These are phyloP conservation scores for Dyspetes luteomarginatus DNA, from an alignment of 2,888 invertebrate genomes.

Conservation along the genomic window DNA sequence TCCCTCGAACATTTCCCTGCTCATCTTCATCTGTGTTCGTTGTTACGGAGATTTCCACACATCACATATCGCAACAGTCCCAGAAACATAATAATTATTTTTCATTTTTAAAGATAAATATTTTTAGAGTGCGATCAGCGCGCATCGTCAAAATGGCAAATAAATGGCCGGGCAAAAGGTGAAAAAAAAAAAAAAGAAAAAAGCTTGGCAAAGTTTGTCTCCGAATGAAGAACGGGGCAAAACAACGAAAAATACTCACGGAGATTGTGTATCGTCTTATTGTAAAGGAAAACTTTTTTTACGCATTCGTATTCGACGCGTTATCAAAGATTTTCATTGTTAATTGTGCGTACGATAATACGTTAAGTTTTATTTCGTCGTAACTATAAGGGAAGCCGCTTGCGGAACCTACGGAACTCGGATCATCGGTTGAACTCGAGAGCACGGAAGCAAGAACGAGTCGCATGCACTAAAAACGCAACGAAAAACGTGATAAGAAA, in stretches of 20 bases:
- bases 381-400: too few relatives aligned
- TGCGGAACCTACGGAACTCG: too few relatives aligned
- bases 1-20: constrained; percentile 84
- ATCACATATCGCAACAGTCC: background rate
- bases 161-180: background rate
- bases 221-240: background rate
- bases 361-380: too few relatives aligned
- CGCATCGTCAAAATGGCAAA: constrained; percentile 62
- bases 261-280: background rate
- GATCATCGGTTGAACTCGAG: too few relatives aligned
- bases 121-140: background rate
- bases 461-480: too few relatives aligned
- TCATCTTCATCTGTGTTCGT: constrained; percentile 79
- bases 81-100: background rate
- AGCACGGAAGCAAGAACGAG: too few relatives aligned
- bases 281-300: background rate
- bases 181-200: too few relatives aligned
- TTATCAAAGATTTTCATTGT: background rate
- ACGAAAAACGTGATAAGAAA: too few relatives aligned
- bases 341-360: background rate
- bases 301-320: background rate
- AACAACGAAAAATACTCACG: background rate
- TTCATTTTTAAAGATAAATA: background rate
- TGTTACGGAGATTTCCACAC: too few relatives aligned
- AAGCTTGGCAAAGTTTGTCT: background rate